Evolutionary conservation across 2,888 invertebrate genomes (phyloP).

Genomic region (Drosophila subquinaria): DNA sequence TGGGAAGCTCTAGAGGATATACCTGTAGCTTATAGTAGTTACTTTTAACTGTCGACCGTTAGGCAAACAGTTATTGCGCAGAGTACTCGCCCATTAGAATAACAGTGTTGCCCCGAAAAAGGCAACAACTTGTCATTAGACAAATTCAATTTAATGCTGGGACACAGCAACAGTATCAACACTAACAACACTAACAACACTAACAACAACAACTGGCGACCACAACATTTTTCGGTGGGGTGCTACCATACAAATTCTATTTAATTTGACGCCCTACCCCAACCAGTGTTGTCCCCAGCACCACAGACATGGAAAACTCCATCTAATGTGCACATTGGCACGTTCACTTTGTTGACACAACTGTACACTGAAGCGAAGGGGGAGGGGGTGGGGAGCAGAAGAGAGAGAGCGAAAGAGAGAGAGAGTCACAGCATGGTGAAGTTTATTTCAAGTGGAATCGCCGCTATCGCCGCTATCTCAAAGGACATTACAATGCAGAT

Average conservation of each 20-base stretch:
- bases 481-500: slow-evolving; percentile 81
- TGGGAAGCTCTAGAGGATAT: slow-evolving; percentile 48
- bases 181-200: slow-evolving; percentile 36
- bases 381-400: not conserved
- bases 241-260: slow-evolving; percentile 81
- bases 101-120: slow-evolving; percentile 53
- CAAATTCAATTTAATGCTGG: slow-evolving; percentile 77
- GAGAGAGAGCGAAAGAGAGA: not conserved
- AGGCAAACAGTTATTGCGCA: slow-evolving; percentile 77
- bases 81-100: slow-evolving; percentile 75
- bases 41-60: slow-evolving; percentile 74
- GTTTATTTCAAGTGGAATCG: slow-evolving; percentile 80
- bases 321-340: slow-evolving; percentile 81
- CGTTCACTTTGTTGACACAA: slow-evolving; percentile 80
- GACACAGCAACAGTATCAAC: slow-evolving; percentile 46
- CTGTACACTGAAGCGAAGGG: slow-evolving; percentile 60
- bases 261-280: slow-evolving; percentile 66
- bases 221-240: slow-evolving; percentile 78
- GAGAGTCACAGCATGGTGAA: slow-evolving; percentile 50
- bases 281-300: not conserved
- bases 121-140: slow-evolving; percentile 81
- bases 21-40: slow-evolving; percentile 76
- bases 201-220: slow-evolving; percentile 50
- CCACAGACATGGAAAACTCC: slow-evolving; percentile 49
- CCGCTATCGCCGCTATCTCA: slow-evolving; percentile 79